Percentiles rank a stretch among this genome's conserved stretches.
Evolutionary conservation across 64 coral and sea anemone species (phyloP).

Genomic region (Stichodactyla helianthus): DNA sequence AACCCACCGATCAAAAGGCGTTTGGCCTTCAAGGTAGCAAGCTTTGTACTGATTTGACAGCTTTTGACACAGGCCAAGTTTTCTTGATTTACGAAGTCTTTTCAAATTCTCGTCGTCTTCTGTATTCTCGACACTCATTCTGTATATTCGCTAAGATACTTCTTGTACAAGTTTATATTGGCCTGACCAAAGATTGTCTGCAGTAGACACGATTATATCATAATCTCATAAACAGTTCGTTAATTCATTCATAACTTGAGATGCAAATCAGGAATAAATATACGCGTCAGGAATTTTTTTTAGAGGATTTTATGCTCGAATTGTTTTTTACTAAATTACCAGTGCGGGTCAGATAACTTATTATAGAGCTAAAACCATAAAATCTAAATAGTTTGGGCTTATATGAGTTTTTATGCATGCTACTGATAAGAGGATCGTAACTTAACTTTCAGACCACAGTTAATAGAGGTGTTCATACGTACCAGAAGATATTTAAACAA

Average conservation of each 20-base stretch:
- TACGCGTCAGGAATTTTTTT: neutral
- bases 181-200: no score
- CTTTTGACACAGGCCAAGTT: slow-evolving; percentile 68
- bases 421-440: no score
- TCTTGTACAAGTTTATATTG: no score
- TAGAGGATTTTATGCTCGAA: neutral
- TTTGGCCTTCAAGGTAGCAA: slow-evolving; percentile 60
- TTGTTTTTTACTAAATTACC: no score
- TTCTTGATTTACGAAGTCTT: slow-evolving; percentile 63
- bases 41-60: slow-evolving; percentile 53
- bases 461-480: no score
- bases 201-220: neutral
- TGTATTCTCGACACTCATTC: neutral
- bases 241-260: neutral
- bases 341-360: no score
- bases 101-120: slow-evolving; percentile 25
- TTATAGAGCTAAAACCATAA: no score
- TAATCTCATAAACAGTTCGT: neutral
- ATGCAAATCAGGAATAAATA: neutral
- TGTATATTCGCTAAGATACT: neutral
- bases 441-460: no score
- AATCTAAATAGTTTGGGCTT: no score
- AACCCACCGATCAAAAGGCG: slow-evolving; percentile 63
- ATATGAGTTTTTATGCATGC: no score
- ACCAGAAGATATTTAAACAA: neutral